A percentile compares a stretch with the other conserved stretches of the same genome.
Evolutionary conservation across 2,113 vertebrate species (phyloP).

Genomic region (Potamarius usumacintae): DNA sequence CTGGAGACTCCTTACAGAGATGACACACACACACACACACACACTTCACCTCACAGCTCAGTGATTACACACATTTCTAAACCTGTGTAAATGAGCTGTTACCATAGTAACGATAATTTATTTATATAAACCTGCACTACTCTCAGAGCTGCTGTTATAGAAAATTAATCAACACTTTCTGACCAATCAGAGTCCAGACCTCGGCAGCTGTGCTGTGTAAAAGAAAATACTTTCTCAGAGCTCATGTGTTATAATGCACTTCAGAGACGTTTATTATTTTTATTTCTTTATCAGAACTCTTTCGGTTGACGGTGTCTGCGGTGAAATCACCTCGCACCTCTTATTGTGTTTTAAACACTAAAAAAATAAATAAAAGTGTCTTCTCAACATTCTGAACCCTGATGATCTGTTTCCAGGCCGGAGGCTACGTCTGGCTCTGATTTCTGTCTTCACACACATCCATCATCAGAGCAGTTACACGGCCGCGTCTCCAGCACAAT

Average conservation of each 20-base stretch:
- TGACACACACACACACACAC: neutral
- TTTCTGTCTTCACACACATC: neutral
- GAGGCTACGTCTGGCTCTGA: constrained; percentile 10
- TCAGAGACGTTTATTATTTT: neutral
- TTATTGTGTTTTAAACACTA: neutral
- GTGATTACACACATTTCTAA: neutral
- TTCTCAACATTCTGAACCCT: neutral
- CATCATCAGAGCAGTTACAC: neutral
- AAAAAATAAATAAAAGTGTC: too few species aligned
- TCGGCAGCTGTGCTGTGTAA: neutral
- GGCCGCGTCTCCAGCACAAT: neutral
- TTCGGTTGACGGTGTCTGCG: neutral
- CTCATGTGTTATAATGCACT: neutral
- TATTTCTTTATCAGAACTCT: neutral
- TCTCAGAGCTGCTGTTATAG: neutral
- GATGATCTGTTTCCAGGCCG: neutral
- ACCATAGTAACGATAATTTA: neutral
- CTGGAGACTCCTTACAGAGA: neutral
- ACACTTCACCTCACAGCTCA: too few species aligned
- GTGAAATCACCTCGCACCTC: neutral
- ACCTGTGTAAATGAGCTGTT: neutral
- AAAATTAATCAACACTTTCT: neutral
- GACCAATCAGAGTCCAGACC: neutral
- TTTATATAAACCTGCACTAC: neutral
- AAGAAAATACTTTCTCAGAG: neutral